These are phyloP conservation scores for Loxodonta africana DNA, from an alignment of 2,113 vertebrate genomes.

Conservation along the genomic window DNA sequence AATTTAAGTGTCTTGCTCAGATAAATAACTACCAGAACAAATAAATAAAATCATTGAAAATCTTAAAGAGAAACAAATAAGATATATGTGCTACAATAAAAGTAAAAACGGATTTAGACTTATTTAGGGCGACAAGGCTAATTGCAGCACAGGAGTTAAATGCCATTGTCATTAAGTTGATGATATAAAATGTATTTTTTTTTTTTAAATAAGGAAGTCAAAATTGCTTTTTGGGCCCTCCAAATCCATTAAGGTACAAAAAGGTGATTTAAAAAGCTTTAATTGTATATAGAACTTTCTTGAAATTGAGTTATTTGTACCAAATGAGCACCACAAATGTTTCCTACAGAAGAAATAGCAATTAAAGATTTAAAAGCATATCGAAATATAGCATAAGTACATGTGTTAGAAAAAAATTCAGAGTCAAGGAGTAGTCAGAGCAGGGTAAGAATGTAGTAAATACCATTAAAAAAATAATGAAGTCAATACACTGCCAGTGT, in stretches of 20 bases:
- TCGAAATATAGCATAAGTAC: neutral
- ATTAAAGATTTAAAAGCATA: neutral
- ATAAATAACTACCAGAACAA: neutral
- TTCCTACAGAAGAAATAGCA: neutral
- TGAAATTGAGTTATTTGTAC: neutral
- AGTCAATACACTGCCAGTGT: neutral
- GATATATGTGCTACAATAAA: neutral
- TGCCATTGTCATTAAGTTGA: neutral
- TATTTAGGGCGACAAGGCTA: neutral
- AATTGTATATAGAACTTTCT: no score
- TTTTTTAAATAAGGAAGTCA: neutral
- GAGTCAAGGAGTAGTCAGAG: neutral
- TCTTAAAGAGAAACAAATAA: neutral
- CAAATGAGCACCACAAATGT: neutral
- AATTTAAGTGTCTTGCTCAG: neutral
- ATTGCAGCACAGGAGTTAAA: neutral
- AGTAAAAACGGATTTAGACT: neutral
- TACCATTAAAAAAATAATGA: neutral
- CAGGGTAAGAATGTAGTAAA: neutral
- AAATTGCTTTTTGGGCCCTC: accelerated
- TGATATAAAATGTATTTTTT: neutral
- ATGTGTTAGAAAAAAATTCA: neutral
- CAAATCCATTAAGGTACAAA: neutral
- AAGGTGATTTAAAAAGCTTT: slow-evolving; percentile 23
- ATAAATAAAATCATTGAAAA: neutral